Percentiles rank a stretch among this genome's conserved stretches.
Conservation (phyloP, 1,140 invertebrate species). For the Calephelis virginiensis region DNA sequence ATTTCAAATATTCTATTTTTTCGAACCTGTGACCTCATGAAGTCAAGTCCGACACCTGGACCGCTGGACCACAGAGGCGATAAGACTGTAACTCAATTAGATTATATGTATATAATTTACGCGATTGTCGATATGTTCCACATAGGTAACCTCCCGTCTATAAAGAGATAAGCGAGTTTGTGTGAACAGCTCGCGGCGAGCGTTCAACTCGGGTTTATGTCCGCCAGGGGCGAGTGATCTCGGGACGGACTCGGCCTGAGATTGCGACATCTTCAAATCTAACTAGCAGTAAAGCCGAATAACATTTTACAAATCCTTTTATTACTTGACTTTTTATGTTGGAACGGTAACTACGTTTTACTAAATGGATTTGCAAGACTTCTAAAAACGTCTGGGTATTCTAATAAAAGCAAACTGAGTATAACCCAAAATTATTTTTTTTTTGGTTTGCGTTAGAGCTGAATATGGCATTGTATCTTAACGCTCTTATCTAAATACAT, state of each 20-base stretch:
- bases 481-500: no score
- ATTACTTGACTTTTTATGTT: background rate
- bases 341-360: slow-evolving; percentile 12
- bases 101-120: no score
- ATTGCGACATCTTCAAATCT: slow-evolving; percentile 47
- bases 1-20: no score
- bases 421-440: no score
- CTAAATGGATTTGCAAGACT: slow-evolving; percentile 1
- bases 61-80: no score
- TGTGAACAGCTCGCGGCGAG: slow-evolving; percentile 36
- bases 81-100: no score
- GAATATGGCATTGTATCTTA: no score
- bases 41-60: no score
- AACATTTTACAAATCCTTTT: slow-evolving; percentile 32
- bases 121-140: background rate
- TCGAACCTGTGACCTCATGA: no score
- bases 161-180: background rate
- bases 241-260: slow-evolving; percentile 22
- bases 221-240: slow-evolving; percentile 36
- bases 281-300: slow-evolving; percentile 52
- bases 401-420: no score
- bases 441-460: no score
- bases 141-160: background rate
- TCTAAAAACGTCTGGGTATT: background rate
- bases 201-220: slow-evolving; percentile 33